These are phyloP conservation scores for Epinephelus cyanopodus DNA, from an alignment of 2,113 vertebrate species.

Conservation along the genomic window DNA sequence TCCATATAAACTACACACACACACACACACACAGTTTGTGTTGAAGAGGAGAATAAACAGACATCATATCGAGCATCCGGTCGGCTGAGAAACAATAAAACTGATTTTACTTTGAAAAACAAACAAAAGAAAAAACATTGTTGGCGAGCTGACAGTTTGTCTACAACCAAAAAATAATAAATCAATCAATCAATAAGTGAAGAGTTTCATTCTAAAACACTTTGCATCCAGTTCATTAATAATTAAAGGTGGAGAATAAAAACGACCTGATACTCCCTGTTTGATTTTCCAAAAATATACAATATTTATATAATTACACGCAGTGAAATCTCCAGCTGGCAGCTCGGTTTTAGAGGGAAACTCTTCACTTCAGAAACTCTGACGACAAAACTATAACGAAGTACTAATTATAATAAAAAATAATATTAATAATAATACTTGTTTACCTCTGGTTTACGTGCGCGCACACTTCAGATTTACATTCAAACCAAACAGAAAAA, in stretches of 20 bases:
- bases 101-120: constrained; percentile 11
- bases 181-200: not conserved
- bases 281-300: constrained; percentile 59
- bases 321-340: constrained; percentile 32
- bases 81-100: constrained; percentile 9
- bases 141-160: constrained; percentile 5
- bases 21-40: not conserved
- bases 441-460: not conserved
- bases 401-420: not conserved
- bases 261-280: constrained; percentile 41
- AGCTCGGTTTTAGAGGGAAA: constrained; percentile 28
- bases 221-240: constrained; percentile 21
- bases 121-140: not conserved
- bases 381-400: not conserved
- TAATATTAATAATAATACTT: not conserved
- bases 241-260: constrained; percentile 36
- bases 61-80: not conserved
- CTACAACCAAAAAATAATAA: not conserved
- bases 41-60: not conserved
- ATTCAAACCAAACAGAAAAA: constrained; percentile 43
- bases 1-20: not conserved
- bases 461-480: constrained; percentile 12
- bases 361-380: constrained; percentile 12
- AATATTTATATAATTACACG: constrained; percentile 45
- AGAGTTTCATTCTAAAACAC: constrained; percentile 42